A percentile compares a stretch with the other conserved stretches of the same genome.
Evolutionary conservation across 2,888 invertebrate species (phyloP).

Genomic region (Drosophila mayaguana): DNA sequence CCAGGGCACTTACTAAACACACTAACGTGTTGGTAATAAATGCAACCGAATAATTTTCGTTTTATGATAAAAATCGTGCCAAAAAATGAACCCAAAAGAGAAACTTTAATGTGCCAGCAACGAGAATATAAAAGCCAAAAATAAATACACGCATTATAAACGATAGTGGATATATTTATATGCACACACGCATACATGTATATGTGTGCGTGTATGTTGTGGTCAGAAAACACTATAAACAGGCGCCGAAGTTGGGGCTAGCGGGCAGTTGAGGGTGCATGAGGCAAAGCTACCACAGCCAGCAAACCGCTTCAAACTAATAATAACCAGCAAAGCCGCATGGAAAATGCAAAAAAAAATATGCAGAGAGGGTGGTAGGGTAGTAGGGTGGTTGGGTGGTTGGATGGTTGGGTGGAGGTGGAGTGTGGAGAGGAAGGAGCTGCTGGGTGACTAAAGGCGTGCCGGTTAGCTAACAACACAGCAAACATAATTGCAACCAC

Average conservation of each 20-base stretch:
- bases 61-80: slow-evolving; percentile 13
- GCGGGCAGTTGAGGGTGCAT: slow-evolving; percentile 25
- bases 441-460: slow-evolving; percentile 20
- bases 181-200: slow-evolving; percentile 9
- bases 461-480: slow-evolving; percentile 60
- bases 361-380: background rate
- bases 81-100: slow-evolving; percentile 30
- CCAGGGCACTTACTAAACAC: slow-evolving; percentile 5
- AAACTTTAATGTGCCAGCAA: slow-evolving; percentile 47
- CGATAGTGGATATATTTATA: slow-evolving; percentile 59
- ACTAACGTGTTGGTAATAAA: slow-evolving; percentile 8
- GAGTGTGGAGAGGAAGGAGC: background rate
- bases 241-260: slow-evolving; percentile 14
- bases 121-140: slow-evolving; percentile 6
- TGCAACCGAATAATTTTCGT: background rate
- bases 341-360: slow-evolving; percentile 32
- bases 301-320: slow-evolving; percentile 73
- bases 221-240: slow-evolving; percentile 62
- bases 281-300: slow-evolving; percentile 58
- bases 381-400: too few species aligned
- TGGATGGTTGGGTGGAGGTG: background rate
- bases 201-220: slow-evolving; percentile 38
- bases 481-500: slow-evolving; percentile 81
- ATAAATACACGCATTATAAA: slow-evolving; percentile 28
- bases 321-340: slow-evolving; percentile 75